Evolutionary conservation across 2,113 vertebrate genomes (phyloP).

Genomic region (Lamprotornis superbus): DNA sequence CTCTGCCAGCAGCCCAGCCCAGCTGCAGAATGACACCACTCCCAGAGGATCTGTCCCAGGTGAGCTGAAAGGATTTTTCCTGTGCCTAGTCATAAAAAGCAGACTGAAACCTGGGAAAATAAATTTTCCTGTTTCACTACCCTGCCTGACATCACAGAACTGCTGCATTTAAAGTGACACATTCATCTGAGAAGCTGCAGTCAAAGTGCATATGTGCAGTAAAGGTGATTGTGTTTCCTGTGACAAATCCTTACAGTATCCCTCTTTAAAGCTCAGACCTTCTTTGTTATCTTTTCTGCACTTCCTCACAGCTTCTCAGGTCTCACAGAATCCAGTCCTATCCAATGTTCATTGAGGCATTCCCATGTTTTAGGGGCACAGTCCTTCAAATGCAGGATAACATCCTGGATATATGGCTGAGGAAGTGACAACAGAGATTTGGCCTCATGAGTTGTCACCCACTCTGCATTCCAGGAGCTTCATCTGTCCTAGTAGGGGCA

Average conservation of each 20-base stretch:
- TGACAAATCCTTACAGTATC: not conserved
- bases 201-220: not conserved
- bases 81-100: not conserved
- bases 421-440: not conserved
- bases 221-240: not conserved
- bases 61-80: constrained; percentile 37
- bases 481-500: not conserved
- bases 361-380: not conserved
- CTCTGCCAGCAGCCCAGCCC: not conserved
- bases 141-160: not conserved
- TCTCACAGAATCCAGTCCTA: not conserved
- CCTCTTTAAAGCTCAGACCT: not conserved
- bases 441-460: not conserved
- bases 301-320: not conserved
- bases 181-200: not conserved
- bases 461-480: not conserved
- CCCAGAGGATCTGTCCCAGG: constrained; percentile 61
- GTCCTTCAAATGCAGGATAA: not conserved
- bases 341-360: not conserved
- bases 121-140: not conserved
- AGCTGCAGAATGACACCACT: not conserved
- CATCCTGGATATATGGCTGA: not conserved
- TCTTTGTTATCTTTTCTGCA: not conserved
- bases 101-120: not conserved
- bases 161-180: not conserved